phyloP scores from a whole-genome alignment of 2,888 invertebrate genomes.

The Orthosia incerta region DNA sequence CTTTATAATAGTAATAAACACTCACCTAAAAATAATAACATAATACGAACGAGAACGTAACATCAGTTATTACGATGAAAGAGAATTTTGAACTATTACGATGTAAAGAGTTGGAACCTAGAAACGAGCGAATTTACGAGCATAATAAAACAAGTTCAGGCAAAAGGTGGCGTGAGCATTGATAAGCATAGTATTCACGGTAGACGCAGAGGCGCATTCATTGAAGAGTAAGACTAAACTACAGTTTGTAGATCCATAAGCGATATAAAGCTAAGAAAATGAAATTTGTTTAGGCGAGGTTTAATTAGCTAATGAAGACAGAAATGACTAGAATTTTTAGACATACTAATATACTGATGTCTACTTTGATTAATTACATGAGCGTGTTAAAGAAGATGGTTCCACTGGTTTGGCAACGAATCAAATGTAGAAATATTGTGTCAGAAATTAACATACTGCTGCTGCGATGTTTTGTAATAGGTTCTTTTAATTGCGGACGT shows the following conservation, averaged over 20 bases:
- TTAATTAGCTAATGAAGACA: conserved; percentile 56
- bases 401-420: conserved; percentile 37
- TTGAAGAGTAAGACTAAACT: conserved; percentile 48
- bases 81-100: conserved; percentile 52
- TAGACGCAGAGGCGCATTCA: conserved; percentile 64
- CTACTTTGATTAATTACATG: conserved; percentile 34
- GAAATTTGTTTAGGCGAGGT: conserved; percentile 26
- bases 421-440: conserved; percentile 26
- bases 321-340: conserved; percentile 21
- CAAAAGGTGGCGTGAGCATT: conserved; percentile 58
- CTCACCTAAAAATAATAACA: conserved; percentile 30
- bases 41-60: conserved; percentile 33
- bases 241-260: conserved; percentile 53
- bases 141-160: conserved; percentile 57
- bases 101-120: conserved; percentile 54
- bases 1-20: conserved; percentile 12
- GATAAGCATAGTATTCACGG: conserved; percentile 64
- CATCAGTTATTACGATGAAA: conserved; percentile 36
- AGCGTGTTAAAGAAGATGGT: conserved; percentile 14
- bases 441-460: conserved; percentile 30
- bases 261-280: conserved; percentile 46
- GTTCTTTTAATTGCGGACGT: conserved; percentile 8
- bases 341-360: conserved; percentile 16
- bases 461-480: conserved; percentile 13
- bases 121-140: conserved; percentile 56